Conservation (phyloP, 1,140 invertebrate species). For the Micrasema longulum region DNA sequence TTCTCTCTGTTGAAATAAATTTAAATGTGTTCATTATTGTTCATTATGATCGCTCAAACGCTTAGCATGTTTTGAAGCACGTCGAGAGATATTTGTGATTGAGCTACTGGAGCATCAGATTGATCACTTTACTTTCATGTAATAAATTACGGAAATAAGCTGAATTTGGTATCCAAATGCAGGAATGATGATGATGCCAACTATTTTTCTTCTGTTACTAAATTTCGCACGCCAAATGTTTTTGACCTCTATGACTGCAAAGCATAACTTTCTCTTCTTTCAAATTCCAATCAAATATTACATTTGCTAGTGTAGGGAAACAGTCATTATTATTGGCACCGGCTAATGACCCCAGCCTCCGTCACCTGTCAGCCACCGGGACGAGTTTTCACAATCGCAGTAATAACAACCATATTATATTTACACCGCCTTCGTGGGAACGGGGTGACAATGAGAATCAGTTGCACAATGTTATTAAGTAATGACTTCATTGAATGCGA, state of each 20-base stretch:
- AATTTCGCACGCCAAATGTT: neutral
- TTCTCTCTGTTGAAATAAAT: too few relatives aligned
- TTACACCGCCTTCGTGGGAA: slow-evolving; percentile 4
- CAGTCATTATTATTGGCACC: slow-evolving; percentile 8
- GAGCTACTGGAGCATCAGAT: too few relatives aligned
- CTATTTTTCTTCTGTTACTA: too few relatives aligned
- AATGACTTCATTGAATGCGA: neutral
- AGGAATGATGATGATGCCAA: too few relatives aligned
- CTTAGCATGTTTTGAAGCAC: too few relatives aligned
- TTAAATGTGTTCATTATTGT: too few relatives aligned
- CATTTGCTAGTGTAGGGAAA: slow-evolving; percentile 5
- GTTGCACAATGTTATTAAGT: slow-evolving; percentile 9
- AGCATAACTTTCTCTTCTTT: slow-evolving; percentile 52
- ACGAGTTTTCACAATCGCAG: slow-evolving; percentile 7
- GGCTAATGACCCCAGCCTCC: slow-evolving; percentile 7
- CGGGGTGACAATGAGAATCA: neutral
- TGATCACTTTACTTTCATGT: too few relatives aligned
- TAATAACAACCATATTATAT: too few relatives aligned
- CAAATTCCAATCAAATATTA: slow-evolving; percentile 53
- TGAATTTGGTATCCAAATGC: too few relatives aligned
- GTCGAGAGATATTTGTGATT: too few relatives aligned
- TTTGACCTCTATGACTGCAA: neutral
- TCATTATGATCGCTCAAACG: too few relatives aligned
- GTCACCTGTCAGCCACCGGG: neutral
- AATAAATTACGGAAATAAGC: too few relatives aligned